A percentile compares a stretch with the other conserved stretches of the same genome.
These are phyloP conservation scores for Ips nitidus DNA, from an alignment of 1,140 invertebrate species.

Conservation along the genomic window DNA sequence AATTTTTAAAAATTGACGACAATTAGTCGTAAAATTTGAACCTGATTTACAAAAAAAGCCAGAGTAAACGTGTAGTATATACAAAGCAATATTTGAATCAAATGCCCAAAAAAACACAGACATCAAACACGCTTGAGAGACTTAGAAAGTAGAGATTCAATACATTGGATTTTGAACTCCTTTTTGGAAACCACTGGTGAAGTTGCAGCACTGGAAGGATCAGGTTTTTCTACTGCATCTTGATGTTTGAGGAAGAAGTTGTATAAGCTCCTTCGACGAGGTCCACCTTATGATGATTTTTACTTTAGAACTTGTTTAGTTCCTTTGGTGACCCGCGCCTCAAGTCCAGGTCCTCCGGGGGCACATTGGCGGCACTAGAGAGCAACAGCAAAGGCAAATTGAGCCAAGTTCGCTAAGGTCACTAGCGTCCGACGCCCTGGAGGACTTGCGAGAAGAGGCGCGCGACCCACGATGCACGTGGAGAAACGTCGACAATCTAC, in stretches of 20 bases:
- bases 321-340: conserved; percentile 51
- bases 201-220: conserved; percentile 60
- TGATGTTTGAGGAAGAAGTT: conserved; percentile 72
- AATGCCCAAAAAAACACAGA: too few species aligned
- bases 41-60: too few species aligned
- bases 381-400: conserved; percentile 77
- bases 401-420: conserved; percentile 81
- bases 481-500: conserved; percentile 75
- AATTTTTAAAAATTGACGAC: too few species aligned
- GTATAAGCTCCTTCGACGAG: conserved; percentile 58
- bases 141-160: too few species aligned
- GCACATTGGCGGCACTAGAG: conserved; percentile 71
- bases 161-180: conserved; percentile 47
- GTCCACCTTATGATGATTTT: conserved; percentile 34
- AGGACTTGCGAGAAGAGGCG: conserved; percentile 81
- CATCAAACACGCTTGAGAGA: too few species aligned
- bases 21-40: neutral
- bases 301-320: neutral
- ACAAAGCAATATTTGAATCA: too few species aligned
- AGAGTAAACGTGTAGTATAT: too few species aligned
- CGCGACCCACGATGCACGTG: conserved; percentile 79
- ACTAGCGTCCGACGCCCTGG: conserved; percentile 78
- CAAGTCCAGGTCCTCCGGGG: conserved; percentile 59
- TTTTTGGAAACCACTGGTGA: conserved; percentile 62
- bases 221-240: conserved; percentile 67